Percentiles rank a stretch among this genome's conserved stretches.
These are phyloP conservation scores for Nowickia ferox DNA, from an alignment of 2,888 invertebrate genomes.

Conservation along the genomic window DNA sequence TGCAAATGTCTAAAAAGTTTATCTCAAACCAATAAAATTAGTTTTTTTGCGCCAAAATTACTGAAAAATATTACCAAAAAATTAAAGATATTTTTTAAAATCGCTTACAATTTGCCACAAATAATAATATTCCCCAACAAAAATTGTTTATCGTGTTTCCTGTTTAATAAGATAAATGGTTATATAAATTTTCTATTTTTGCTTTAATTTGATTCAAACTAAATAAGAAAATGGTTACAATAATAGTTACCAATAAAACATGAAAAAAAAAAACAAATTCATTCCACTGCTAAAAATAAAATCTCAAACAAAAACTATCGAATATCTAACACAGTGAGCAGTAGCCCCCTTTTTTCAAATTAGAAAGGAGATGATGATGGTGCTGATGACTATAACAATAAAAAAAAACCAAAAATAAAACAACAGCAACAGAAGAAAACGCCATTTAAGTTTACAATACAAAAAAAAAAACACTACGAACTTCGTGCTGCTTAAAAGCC, in stretches of 20 bases:
- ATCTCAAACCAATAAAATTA: no score
- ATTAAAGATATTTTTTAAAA: neutral
- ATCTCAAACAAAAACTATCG: neutral
- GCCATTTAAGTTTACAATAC: constrained; percentile 9
- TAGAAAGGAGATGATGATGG: constrained; percentile 53
- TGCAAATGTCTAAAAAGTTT: no score
- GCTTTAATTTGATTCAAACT: neutral
- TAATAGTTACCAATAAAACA: constrained; percentile 6
- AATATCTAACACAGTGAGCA: neutral
- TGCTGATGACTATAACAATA: constrained; percentile 20
- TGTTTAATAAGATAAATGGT: constrained; percentile 13
- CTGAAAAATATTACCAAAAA: no score
- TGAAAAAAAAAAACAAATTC: neutral
- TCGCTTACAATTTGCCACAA: neutral
- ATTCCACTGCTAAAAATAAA: constrained; percentile 28
- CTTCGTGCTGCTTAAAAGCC: constrained; percentile 57
- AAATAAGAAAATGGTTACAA: neutral
- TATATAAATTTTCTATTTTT: constrained; percentile 25
- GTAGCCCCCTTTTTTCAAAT: constrained; percentile 5
- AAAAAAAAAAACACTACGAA: constrained; percentile 14
- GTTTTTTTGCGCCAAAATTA: neutral
- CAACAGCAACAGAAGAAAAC: constrained; percentile 2
- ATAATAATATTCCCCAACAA: neutral
- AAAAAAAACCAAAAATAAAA: neutral
- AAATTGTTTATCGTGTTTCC: neutral